Evolutionary conservation across 2,113 vertebrate genomes (phyloP), one percentile per base, ranked within the genome.

Genomic region (Tinamus guttatus): DNA sequence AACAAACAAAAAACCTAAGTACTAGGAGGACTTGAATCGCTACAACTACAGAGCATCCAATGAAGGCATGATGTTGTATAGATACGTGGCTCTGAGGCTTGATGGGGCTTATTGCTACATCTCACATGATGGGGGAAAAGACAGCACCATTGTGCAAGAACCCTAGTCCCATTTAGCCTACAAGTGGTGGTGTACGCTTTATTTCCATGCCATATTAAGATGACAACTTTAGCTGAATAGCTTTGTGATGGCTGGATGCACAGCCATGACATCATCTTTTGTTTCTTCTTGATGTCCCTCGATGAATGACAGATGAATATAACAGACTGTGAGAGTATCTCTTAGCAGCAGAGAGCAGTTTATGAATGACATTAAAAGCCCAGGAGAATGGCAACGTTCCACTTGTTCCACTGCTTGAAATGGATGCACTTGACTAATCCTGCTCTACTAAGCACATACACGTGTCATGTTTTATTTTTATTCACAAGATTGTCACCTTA

Each of bases 41-140:
- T 38, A 17, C 2, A 4, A 16, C 21, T 64, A 58, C 7, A 19
- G 13, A 79, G 20, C 1, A 5, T 40, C 14, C 11, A 58, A 40
- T 34, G 34, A 80, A 67, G 79, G 13, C 30, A 13, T 0, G 0
- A 18, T 4, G 56, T 28, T 70, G 1, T 5, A 27, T 45, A 41
- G 40, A 79, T 25, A 75, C 13, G 13, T 38, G 32, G 28, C 41
- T 75, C 25, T 25, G 28, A 75, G 3, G 17, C 36, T 5, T 9
- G 62, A 43, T 2, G 21, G 5, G 9, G 10, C 14, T 75, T 56
- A 28, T 28, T 75, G 76, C 25, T 71, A 58, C 58, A 63, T 38
- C 36, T 63, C 58, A 47, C 9, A 3, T 6, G 19, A 0, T 59
- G 58, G 20, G 36, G 15, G 30, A 79, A 11, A 14, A 79, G 25